Percentiles rank a stretch among this genome's conserved stretches.
Conservation (phyloP, 2,797 vertebrate genomes). For the Siniperca scherzeri region DNA sequence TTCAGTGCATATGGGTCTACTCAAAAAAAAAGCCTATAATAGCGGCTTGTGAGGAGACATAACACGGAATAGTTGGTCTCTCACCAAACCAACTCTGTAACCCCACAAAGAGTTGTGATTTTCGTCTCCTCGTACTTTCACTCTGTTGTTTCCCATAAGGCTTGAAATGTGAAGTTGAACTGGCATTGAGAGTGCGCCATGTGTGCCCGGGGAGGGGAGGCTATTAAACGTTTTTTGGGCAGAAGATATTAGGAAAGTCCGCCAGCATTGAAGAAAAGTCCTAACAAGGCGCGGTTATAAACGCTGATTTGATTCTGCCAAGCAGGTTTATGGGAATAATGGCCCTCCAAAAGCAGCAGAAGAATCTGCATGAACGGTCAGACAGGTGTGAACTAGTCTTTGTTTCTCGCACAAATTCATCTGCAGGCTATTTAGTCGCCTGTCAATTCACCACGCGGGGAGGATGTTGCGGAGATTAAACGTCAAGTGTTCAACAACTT, state of each 20-base stretch:
- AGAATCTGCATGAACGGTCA: constrained; percentile 17
- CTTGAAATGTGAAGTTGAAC: constrained; percentile 63
- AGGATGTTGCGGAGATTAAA: constrained; percentile 45
- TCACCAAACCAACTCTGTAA: constrained; percentile 66
- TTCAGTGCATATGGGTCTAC: constrained; percentile 52
- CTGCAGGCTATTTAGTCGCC: constrained; percentile 15
- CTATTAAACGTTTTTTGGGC: constrained; percentile 69
- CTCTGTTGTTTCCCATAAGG: constrained; percentile 60
- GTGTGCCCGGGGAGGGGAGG: constrained; percentile 45
- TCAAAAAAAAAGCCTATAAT: constrained; percentile 63
- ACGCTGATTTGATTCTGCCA: constrained; percentile 63
- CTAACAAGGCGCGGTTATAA: constrained; percentile 65
- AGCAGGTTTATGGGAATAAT: constrained; percentile 51
- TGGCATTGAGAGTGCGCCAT: constrained; percentile 57
- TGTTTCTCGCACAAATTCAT: constrained; percentile 18
- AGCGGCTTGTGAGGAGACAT: constrained; percentile 60
- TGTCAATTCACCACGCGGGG: constrained; percentile 6
- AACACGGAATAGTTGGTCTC: constrained; percentile 69
- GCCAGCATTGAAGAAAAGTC: constrained; percentile 37
- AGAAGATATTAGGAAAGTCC: constrained; percentile 68
- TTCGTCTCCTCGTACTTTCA: constrained; percentile 38
- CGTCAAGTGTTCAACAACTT: constrained; percentile 32
- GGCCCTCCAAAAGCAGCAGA: constrained; percentile 16
- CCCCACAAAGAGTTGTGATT: constrained; percentile 45
- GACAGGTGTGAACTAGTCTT: constrained; percentile 57